phyloP scores from a whole-genome alignment of 2,888 invertebrate genomes.

The Thyatira batis region DNA sequence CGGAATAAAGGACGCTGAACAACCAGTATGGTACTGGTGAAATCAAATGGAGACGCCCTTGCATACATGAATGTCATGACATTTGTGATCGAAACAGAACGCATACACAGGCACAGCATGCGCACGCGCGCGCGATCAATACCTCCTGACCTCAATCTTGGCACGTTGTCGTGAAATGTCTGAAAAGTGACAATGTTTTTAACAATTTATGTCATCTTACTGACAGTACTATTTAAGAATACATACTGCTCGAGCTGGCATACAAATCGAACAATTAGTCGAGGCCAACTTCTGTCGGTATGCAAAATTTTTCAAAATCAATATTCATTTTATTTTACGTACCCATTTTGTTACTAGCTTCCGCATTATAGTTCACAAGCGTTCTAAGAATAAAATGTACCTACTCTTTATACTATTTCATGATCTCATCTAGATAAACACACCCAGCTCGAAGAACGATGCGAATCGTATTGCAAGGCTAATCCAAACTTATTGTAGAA shows the following conservation, averaged over 20 bases:
- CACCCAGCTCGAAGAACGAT: too few species aligned
- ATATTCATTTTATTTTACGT: too few species aligned
- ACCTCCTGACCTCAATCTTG: constrained; percentile 49
- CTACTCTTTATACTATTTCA: too few species aligned
- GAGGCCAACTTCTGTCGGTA: neutral
- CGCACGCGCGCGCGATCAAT: constrained; percentile 26
- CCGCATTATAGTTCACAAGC: too few species aligned
- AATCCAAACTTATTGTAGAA: too few species aligned
- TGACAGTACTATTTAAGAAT: constrained; percentile 16
- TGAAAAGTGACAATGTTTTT: constrained; percentile 32
- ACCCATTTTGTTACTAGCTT: too few species aligned
- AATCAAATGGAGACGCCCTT: constrained; percentile 49
- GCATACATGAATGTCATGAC: constrained; percentile 59
- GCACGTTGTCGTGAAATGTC: constrained; percentile 52
- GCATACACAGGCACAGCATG: constrained; percentile 22
- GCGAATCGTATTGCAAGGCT: too few species aligned
- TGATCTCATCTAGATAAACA: too few species aligned
- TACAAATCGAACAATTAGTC: neutral
- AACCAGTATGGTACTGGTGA: constrained; percentile 21
- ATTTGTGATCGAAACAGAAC: constrained; percentile 51
- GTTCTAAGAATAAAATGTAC: too few species aligned
- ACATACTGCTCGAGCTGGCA: neutral
- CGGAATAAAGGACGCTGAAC: neutral
- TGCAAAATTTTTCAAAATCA: neutral
- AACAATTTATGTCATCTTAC: constrained; percentile 10